Conservation (phyloP, 2,113 vertebrate species). For the Lampris incognitus region DNA sequence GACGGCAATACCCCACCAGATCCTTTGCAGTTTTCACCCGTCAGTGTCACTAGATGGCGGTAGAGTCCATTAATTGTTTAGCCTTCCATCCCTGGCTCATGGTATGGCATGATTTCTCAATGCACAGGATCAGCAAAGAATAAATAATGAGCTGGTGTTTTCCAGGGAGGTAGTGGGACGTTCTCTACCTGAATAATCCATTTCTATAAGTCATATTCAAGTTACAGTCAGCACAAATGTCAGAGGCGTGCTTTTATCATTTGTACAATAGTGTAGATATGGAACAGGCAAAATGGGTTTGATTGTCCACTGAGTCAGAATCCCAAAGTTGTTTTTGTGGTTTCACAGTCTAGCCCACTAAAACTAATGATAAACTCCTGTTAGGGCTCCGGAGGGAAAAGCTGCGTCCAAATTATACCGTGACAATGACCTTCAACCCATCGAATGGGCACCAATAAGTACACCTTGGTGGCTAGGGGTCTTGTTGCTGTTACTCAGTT, state of each 20-base stretch:
- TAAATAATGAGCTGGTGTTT: conserved; percentile 18
- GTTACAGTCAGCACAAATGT: neutral
- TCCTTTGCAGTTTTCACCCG: conserved; percentile 9
- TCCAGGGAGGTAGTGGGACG: neutral
- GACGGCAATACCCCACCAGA: conserved; percentile 41
- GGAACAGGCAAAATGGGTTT: neutral
- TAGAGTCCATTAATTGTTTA: conserved; percentile 44
- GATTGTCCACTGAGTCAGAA: conserved; percentile 1
- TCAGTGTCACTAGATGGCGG: conserved; percentile 68
- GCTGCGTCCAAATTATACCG: neutral
- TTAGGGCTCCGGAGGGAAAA: neutral
- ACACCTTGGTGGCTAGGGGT: neutral
- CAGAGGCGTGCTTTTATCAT: neutral
- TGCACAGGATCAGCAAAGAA: neutral
- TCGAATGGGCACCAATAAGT: neutral
- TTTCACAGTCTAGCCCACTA: neutral
- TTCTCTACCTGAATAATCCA: neutral
- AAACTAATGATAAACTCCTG: conserved; percentile 1
- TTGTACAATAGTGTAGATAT: conserved; percentile 19
- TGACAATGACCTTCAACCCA: conserved; percentile 5
- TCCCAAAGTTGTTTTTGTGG: conserved; percentile 6
- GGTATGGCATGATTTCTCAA: neutral
- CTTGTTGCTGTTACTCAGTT: too few species aligned
- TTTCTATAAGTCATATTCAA: neutral
- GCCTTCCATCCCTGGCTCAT: neutral